A percentile compares a stretch with the other conserved stretches of the same genome.
Conservation (phyloP, 2,888 invertebrate genomes). For the Odontomyia ornata region DNA sequence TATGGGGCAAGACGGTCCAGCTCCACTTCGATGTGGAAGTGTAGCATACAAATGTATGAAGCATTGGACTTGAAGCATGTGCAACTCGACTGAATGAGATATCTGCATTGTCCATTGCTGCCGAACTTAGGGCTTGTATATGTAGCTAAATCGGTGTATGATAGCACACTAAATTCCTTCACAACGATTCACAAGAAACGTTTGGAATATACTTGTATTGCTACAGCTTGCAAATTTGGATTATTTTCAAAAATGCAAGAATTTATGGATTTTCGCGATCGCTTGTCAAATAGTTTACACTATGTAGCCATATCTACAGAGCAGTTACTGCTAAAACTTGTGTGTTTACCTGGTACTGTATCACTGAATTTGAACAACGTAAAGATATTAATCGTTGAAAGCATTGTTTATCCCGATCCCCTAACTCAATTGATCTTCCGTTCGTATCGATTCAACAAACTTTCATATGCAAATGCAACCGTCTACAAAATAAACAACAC, state of each 20-base stretch:
- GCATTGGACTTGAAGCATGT: conserved; percentile 91
- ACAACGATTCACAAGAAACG: conserved; percentile 89
- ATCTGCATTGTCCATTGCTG: conserved; percentile 80
- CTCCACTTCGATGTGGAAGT: conserved; percentile 73
- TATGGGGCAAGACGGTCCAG: too few relatives aligned
- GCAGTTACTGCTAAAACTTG: conserved; percentile 75
- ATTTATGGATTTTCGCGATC: conserved; percentile 83
- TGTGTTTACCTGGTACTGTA: conserved; percentile 63
- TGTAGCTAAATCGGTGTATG: conserved; percentile 75
- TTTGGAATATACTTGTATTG: conserved; percentile 89
- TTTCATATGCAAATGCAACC: too few relatives aligned
- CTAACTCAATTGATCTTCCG: too few relatives aligned
- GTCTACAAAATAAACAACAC: too few relatives aligned
- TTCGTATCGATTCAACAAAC: too few relatives aligned
- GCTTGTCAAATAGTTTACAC: conserved; percentile 84
- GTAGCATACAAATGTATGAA: conserved; percentile 80
- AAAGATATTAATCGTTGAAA: too few relatives aligned
- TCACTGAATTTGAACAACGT: conserved; percentile 65
- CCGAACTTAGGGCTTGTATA: conserved; percentile 77
- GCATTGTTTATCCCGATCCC: too few relatives aligned
- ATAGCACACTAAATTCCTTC: conserved; percentile 85
- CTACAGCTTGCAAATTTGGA: conserved; percentile 92
- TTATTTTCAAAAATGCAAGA: conserved; percentile 93
- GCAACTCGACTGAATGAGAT: conserved; percentile 91
- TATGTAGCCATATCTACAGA: conserved; percentile 73